Evolutionary conservation across 1,140 invertebrate genomes (phyloP).

Genomic region (Drosophila varians): DNA sequence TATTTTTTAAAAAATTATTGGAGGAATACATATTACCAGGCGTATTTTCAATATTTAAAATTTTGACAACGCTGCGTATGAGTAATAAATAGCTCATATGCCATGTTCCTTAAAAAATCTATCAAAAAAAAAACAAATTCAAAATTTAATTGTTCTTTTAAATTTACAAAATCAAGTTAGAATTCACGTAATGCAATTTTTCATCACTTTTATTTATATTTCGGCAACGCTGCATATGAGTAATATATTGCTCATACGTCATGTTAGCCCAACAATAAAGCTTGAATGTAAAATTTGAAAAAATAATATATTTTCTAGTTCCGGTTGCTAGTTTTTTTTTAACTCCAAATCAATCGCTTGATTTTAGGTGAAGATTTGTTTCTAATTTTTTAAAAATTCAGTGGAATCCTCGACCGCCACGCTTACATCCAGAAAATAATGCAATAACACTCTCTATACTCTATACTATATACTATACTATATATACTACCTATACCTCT

Average conservation of each 20-base stretch:
- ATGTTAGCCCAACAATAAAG: background rate
- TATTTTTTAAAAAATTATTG: too few species aligned
- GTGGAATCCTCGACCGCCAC: constrained; percentile 29
- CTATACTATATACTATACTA: constrained; percentile 48
- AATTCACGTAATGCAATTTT: background rate
- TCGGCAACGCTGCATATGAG: background rate
- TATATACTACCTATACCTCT: constrained; percentile 26
- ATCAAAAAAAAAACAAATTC: too few species aligned
- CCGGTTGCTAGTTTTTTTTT: background rate
- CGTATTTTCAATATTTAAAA: too few species aligned
- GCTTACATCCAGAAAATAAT: constrained; percentile 64
- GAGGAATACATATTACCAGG: too few species aligned
- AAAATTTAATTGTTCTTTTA: too few species aligned
- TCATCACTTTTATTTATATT: background rate
- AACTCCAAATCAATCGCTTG: background rate
- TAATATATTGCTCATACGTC: background rate
- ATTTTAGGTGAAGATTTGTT: background rate
- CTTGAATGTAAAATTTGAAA: background rate
- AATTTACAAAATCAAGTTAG: background rate
- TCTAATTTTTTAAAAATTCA: background rate
- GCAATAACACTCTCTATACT: constrained; percentile 69
- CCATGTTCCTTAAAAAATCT: background rate
- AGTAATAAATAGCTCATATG: background rate
- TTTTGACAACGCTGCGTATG: background rate
- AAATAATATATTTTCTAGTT: background rate